These are phyloP conservation scores for Drosophila mercatorum DNA, from an alignment of 2,888 invertebrate species.

Conservation along the genomic window DNA sequence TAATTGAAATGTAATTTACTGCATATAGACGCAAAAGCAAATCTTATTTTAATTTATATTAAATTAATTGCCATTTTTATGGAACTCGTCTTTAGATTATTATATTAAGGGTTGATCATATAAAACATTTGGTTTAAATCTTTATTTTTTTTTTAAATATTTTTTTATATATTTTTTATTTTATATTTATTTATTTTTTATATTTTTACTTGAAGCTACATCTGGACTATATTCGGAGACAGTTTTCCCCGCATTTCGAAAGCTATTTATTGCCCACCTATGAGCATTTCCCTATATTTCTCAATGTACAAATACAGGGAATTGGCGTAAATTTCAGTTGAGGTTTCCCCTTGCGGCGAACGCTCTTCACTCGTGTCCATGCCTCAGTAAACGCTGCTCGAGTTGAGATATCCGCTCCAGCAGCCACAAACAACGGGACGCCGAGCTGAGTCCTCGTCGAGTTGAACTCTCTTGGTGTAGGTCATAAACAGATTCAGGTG, in stretches of 20 bases:
- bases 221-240: too few relatives aligned
- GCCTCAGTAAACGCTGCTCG: conserved; percentile 21
- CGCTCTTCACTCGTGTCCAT: conserved; percentile 1
- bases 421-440: conserved; percentile 25
- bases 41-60: too few relatives aligned
- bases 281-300: conserved; percentile 10
- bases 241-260: conserved; percentile 18
- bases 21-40: neutral
- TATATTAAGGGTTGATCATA: too few relatives aligned
- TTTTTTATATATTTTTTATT: too few relatives aligned
- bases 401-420: conserved; percentile 31
- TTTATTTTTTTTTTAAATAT: too few relatives aligned
- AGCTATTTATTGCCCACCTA: neutral
- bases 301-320: neutral
- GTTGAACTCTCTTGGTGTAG: conserved; percentile 70
- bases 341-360: conserved; percentile 23
- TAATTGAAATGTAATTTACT: neutral
- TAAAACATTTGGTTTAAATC: too few relatives aligned
- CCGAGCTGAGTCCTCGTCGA: conserved; percentile 7
- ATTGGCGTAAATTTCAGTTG: conserved; percentile 1
- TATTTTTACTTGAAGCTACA: too few relatives aligned
- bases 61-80: too few relatives aligned
- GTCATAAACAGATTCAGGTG: conserved; percentile 75
- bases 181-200: too few relatives aligned
- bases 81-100: too few relatives aligned